phyloP scores from a whole-genome alignment of 2,113 vertebrate genomes.

The Oreochromis niloticus region DNA sequence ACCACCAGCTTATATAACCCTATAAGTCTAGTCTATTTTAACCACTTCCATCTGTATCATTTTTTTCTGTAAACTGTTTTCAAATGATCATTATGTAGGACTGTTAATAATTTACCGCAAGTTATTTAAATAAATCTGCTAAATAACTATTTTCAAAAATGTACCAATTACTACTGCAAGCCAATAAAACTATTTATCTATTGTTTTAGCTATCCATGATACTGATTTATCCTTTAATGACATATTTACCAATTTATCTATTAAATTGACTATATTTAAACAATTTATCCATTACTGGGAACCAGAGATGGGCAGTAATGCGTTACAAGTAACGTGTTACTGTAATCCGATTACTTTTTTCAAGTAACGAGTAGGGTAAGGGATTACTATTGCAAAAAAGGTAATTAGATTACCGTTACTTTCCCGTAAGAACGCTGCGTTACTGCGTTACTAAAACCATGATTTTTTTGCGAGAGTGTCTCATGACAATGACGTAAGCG shows the following conservation, averaged over 20 bases:
- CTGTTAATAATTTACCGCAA: neutral
- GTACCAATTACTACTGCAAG: neutral
- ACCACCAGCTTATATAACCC: neutral
- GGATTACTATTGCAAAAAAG: no score
- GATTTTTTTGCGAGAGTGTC: no score
- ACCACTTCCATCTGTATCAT: neutral
- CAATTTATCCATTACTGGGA: neutral
- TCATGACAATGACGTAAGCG: no score
- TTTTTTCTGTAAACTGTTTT: neutral
- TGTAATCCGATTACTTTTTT: no score
- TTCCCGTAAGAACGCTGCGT: no score
- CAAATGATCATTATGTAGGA: neutral
- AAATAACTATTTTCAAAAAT: neutral
- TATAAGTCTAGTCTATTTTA: neutral
- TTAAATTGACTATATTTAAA: neutral
- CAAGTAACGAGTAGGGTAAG: no score
- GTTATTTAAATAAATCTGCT: neutral
- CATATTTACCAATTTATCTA: neutral
- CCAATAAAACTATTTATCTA: neutral
- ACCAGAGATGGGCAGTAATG: neutral
- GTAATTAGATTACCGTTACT: no score
- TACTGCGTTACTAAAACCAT: no score
- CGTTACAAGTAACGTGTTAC: no score
- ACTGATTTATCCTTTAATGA: neutral
- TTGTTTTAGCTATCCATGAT: neutral